Conservation (phyloP, 2,888 invertebrate species). For the Pollenia angustigena region DNA sequence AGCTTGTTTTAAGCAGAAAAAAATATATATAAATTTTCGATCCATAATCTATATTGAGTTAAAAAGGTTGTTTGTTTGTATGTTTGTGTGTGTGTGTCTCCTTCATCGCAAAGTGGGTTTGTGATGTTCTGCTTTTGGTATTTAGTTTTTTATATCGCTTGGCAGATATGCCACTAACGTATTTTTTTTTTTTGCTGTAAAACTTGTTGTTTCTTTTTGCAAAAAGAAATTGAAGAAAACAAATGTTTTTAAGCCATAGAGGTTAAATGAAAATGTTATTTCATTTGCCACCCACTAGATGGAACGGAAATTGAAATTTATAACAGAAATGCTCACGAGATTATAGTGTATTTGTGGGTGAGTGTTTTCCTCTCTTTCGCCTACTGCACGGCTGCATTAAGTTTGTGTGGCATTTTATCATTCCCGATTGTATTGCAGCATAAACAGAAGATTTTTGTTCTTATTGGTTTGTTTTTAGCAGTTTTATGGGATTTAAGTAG, state of each 20-base stretch:
- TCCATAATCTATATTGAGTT: slow-evolving; percentile 57
- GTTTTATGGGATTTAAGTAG: slow-evolving; percentile 62
- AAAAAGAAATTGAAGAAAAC: slow-evolving; percentile 62
- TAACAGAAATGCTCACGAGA: slow-evolving; percentile 72
- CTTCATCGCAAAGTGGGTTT: not conserved
- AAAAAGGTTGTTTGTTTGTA: slow-evolving; percentile 16
- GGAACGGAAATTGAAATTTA: slow-evolving; percentile 77
- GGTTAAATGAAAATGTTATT: slow-evolving; percentile 77
- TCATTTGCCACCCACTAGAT: slow-evolving; percentile 75
- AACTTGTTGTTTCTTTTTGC: slow-evolving; percentile 21
- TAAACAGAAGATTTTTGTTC: slow-evolving; percentile 57
- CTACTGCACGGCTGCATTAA: not conserved
- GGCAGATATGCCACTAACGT: slow-evolving; percentile 36
- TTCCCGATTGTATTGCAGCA: slow-evolving; percentile 62
- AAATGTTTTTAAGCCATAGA: slow-evolving; percentile 70
- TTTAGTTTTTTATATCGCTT: slow-evolving; percentile 9
- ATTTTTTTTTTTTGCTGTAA: slow-evolving; percentile 3
- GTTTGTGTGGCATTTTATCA: slow-evolving; percentile 53
- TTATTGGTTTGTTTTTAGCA: slow-evolving; percentile 63
- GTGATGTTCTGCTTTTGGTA: not conserved
- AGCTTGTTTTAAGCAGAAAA: slow-evolving; percentile 34
- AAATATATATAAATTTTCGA: slow-evolving; percentile 34
- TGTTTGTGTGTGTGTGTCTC: not conserved
- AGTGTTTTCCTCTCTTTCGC: slow-evolving; percentile 13
- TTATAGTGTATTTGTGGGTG: slow-evolving; percentile 36